Conservation (phyloP, 2,888 invertebrate genomes). For the Dryadula phaetusa region DNA sequence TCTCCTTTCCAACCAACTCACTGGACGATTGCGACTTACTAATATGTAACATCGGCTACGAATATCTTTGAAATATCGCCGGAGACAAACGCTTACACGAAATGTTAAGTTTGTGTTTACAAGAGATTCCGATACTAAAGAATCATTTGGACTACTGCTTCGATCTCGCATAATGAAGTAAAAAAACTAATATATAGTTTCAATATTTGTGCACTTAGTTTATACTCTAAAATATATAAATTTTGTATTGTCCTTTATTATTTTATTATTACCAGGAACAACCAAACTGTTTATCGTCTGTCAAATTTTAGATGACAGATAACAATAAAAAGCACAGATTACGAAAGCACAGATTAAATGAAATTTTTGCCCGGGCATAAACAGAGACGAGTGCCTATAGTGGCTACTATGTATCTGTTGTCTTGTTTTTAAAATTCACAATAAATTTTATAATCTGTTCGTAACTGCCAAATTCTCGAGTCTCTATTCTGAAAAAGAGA, state of each 20-base stretch:
- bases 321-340: not conserved
- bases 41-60: slow-evolving; percentile 52
- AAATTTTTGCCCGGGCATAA: too few relatives aligned
- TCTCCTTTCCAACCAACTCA: slow-evolving; percentile 60
- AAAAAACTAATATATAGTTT: not conserved
- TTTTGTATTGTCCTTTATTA: too few relatives aligned
- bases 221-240: not conserved
- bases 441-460: slow-evolving; percentile 2
- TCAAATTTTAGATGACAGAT: not conserved
- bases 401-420: not conserved
- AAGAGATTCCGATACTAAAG: slow-evolving; percentile 27
- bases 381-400: too few relatives aligned
- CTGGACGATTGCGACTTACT: slow-evolving; percentile 51
- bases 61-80: slow-evolving; percentile 58
- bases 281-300: not conserved
- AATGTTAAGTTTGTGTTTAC: slow-evolving; percentile 41
- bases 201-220: not conserved
- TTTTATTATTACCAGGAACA: too few relatives aligned
- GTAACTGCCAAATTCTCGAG: slow-evolving; percentile 20
- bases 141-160: slow-evolving; percentile 26
- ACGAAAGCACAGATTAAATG: not conserved
- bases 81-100: slow-evolving; percentile 60
- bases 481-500: not conserved
- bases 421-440: slow-evolving; percentile 1
- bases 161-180: slow-evolving; percentile 19